Evolutionary conservation across 2,888 invertebrate genomes (phyloP).

Genomic region (Harmothoe impar): DNA sequence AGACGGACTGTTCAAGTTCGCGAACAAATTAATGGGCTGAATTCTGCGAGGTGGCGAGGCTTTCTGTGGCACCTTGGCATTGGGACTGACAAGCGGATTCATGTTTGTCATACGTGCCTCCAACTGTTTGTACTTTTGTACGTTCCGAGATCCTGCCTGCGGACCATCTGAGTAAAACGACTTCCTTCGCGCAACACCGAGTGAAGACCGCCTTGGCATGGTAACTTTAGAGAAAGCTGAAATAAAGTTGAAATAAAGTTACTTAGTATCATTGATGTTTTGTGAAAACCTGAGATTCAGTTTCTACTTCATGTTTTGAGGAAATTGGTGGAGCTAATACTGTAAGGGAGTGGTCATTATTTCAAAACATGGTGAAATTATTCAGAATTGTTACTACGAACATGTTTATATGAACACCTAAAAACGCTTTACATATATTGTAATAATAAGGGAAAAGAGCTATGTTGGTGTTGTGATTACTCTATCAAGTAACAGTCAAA

Average conservation of each 20-base stretch:
- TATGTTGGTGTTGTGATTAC: too few species aligned
- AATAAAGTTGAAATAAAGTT: neutral
- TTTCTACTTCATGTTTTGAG: too few species aligned
- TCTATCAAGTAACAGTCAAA: too few species aligned
- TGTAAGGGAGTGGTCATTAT: too few species aligned
- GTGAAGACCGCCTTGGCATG: neutral
- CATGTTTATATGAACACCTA: too few species aligned
- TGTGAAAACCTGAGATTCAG: too few species aligned
- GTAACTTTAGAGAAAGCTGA: neutral
- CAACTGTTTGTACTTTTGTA: conserved; percentile 32
- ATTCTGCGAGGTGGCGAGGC: conserved; percentile 30
- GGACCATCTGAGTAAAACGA: conserved; percentile 55
- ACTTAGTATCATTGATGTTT: too few species aligned
- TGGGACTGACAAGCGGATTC: neutral
- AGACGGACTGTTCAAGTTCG: conserved; percentile 42
- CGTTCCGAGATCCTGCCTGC: neutral
- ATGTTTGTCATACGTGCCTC: conserved; percentile 50
- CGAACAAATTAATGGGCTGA: conserved; percentile 38
- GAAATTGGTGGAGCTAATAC: too few species aligned
- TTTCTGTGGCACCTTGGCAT: neutral
- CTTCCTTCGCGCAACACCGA: neutral
- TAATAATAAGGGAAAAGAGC: too few species aligned
- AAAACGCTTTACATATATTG: too few species aligned
- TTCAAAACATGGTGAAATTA: too few species aligned
- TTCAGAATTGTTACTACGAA: too few species aligned